Evolutionary conservation across 2,797 vertebrate species (phyloP).

Genomic region (Centroberyx gerrardi): DNA sequence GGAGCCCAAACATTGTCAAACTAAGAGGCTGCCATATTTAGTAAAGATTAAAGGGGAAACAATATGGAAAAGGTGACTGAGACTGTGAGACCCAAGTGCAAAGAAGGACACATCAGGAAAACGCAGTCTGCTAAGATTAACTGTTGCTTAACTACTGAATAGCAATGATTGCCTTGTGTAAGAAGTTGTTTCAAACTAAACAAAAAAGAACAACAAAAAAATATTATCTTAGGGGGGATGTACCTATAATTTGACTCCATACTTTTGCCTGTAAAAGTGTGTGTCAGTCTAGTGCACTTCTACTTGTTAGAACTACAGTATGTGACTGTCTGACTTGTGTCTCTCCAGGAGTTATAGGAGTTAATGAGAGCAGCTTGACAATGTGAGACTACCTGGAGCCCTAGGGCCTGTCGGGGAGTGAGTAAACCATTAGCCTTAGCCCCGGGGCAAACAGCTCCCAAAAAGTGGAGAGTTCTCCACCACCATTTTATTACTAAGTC

Average conservation of each 20-base stretch:
- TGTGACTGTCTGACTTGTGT: slow-evolving; percentile 63
- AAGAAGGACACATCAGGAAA: slow-evolving; percentile 11
- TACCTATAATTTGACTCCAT: slow-evolving; percentile 19
- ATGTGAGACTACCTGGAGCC: slow-evolving; percentile 80
- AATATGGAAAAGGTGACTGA: too few species aligned
- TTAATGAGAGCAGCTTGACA: slow-evolving; percentile 84
- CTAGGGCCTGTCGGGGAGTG: slow-evolving; percentile 80
- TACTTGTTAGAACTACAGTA: slow-evolving; percentile 62
- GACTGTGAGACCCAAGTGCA: too few species aligned
- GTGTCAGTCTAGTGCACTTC: slow-evolving; percentile 65
- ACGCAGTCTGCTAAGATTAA: background rate
- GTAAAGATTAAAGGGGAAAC: slow-evolving; percentile 59
- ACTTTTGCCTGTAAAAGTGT: slow-evolving; percentile 50
- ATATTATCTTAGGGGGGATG: background rate
- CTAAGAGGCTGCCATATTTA: slow-evolving; percentile 47
- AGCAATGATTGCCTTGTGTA: background rate
- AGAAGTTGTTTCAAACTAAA: slow-evolving; percentile 25
- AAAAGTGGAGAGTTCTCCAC: slow-evolving; percentile 72
- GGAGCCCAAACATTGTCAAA: slow-evolving; percentile 61
- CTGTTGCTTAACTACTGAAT: background rate
- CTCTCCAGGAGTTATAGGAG: slow-evolving; percentile 80
- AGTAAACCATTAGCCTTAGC: slow-evolving; percentile 87
- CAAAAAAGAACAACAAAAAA: background rate
- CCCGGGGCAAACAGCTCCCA: slow-evolving; percentile 75
- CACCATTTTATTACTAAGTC: slow-evolving; percentile 62